phyloP scores from a whole-genome alignment of 2,888 invertebrate genomes.

The Macroteleia sp. region DNA sequence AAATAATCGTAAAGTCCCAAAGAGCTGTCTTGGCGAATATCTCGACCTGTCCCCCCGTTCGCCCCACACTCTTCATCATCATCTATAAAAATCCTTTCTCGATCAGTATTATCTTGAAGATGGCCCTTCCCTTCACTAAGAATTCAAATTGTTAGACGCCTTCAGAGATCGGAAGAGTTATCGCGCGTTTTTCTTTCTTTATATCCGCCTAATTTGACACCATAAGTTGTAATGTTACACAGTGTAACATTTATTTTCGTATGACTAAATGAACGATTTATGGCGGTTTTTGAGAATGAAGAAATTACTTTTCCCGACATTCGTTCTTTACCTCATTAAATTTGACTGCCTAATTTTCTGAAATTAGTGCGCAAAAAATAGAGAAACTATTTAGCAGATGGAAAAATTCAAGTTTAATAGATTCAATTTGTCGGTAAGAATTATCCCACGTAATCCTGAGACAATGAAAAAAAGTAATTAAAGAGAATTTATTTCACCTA shows the following conservation, averaged over 20 bases:
- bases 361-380: too few relatives aligned
- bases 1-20: conserved; percentile 73
- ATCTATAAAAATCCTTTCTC: conserved; percentile 43
- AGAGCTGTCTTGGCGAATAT: conserved; percentile 54
- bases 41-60: conserved; percentile 5
- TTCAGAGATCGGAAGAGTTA: conserved; percentile 33
- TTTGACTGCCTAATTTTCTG: conserved; percentile 11
- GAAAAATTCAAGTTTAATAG: too few relatives aligned
- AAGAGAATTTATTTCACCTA: too few relatives aligned
- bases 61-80: conserved; percentile 33
- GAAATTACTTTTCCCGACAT: neutral
- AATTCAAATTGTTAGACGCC: conserved; percentile 40
- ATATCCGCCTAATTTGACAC: conserved; percentile 56
- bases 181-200: conserved; percentile 49
- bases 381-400: too few relatives aligned
- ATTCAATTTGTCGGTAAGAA: too few relatives aligned
- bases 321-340: conserved; percentile 31
- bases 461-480: too few relatives aligned
- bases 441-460: too few relatives aligned
- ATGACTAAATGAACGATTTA: conserved; percentile 28
- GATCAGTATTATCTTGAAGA: conserved; percentile 49
- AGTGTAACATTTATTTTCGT: conserved; percentile 33
- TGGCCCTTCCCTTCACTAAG: neutral
- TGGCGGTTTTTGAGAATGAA: conserved; percentile 13
- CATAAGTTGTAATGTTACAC: conserved; percentile 46